Evolutionary conservation across 2,888 invertebrate species (phyloP), one percentile per base, ranked within the genome.

Genomic region (Hedya salicella): DNA sequence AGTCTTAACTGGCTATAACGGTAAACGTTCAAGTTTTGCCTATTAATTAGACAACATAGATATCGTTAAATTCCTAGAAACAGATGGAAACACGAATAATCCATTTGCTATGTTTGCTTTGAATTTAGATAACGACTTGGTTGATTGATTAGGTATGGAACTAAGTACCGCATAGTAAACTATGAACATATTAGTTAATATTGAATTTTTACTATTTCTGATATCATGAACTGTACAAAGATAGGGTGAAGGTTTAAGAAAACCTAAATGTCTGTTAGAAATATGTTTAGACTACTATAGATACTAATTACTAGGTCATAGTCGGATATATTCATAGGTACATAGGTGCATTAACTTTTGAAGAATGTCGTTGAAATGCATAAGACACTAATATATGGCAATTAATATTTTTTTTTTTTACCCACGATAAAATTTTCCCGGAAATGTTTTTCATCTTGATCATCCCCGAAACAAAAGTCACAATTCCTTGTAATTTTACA

Each of bases 61-160:
- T 46, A 52, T 59, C 11, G 11, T 39, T 36, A 52, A 53, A 60
- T 66, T 53, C 30, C 48, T 32, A 13, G 60, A 48, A 60, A 54
- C 49, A 32, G 16, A 19, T 6, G 39, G 49, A 21, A 16, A 61
- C 66, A 61, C 25, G 60, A 42, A 40, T 66, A 54, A 66, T 66
- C 60, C 60, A 66, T 66, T 54, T 66, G 48, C 30, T 53, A 30
- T 60, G 66, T 61, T 60, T 64, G 64, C 57, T 57, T 64, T 48
- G 39, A 46, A 53, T 65, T 60, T 42, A 53, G 66, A 66, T 60
- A 54, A 32, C 40, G 42, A 48, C 48, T 32, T 19, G 19, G 30
- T 25, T 53, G 60, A 60, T 61, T 60, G 60, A 66, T 54, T 54
- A 53, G 60, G 36, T 46, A 48, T 32, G 30, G 54, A 53, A 53